phyloP scores from a whole-genome alignment of 2,113 vertebrate genomes.

The Mormyrus lacerda region DNA sequence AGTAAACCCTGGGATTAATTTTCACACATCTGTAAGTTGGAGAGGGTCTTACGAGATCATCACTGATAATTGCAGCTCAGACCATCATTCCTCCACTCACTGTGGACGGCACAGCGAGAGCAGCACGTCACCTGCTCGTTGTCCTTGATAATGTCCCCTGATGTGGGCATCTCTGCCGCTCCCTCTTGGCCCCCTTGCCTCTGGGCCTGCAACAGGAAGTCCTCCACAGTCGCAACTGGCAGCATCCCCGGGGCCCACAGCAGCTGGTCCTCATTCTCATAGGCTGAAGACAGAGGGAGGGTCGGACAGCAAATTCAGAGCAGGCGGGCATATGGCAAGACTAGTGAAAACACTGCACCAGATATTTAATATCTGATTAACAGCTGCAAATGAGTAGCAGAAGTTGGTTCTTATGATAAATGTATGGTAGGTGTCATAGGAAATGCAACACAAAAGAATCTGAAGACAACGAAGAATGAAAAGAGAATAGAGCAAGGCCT shows the following conservation, averaged over 20 bases:
- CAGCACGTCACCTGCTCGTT: conserved; percentile 74
- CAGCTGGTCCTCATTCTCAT: conserved; percentile 82
- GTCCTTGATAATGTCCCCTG: conserved; percentile 68
- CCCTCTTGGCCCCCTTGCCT: conserved; percentile 60
- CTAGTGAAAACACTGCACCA: not conserved
- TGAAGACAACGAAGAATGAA: not conserved
- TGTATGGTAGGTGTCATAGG: not conserved
- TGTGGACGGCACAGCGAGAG: not conserved
- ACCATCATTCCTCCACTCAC: not conserved
- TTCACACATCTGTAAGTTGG: not conserved
- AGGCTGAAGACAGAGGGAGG: conserved; percentile 53
- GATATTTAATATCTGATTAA: not conserved
- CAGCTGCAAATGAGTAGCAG: not conserved
- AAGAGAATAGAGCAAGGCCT: conserved; percentile 1
- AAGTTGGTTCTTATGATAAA: not conserved
- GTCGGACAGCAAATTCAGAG: not conserved
- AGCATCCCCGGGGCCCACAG: conserved; percentile 81
- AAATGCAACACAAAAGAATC: not conserved
- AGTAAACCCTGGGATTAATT: not conserved
- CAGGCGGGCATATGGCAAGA: not conserved
- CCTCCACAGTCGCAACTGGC: conserved; percentile 73
- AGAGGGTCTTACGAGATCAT: not conserved
- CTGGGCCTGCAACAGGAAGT: conserved; percentile 72
- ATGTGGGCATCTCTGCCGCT: conserved; percentile 39
- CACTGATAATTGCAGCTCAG: too few relatives aligned